Evolutionary conservation across 2,888 invertebrate species (phyloP), one percentile per base, ranked within the genome.

Genomic region (Ophioninae sp.): DNA sequence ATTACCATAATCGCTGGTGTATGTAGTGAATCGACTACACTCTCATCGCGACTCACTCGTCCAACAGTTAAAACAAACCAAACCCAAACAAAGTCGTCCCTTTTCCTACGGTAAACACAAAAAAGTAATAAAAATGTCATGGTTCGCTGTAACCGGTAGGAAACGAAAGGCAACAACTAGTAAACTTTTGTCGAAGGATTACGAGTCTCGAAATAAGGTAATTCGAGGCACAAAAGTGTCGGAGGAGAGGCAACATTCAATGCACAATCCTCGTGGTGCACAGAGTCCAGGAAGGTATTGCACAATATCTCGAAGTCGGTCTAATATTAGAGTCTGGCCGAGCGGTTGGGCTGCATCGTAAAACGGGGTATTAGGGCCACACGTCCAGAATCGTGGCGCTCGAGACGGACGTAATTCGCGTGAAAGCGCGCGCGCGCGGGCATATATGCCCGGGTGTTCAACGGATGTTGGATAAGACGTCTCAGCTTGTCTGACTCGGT

Each of bases 381-480:
- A 69, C 69, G 59, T 59, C 74, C 64, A 74, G 69, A 74, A 74
- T 63, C 64, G 63, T 64, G 73, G 17, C 73, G 39, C 22, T 41
- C 23, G 64, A 30, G 74, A 64, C n/a, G 64, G 74, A 64, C n/a
- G 51, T 74, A 74, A 74, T 74, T 74, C 74, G 74, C 51, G 64
- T 64, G 64, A 64, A 74, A 74, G 63, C 64, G 30, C 71, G n/a
- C 71, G 30, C 30, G 30, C 30, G 30, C 30, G n/a, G n/a, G 30
- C 30, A 30, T 30, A 56, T 56, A 20, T 23, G 58, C 20, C 22
- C 22, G 63, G 23, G 68, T 61, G 73, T 81, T 73, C 58, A 68
- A 73, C 79, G 75, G 75, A 79, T 82, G 51, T 71, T 20, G 82
- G 82, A 79, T 82, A 82, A 82, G 74, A 75, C 79, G 82, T 58